Evolutionary conservation across 2,797 vertebrate genomes (phyloP).

Genomic region (Poecilia wingei): DNA sequence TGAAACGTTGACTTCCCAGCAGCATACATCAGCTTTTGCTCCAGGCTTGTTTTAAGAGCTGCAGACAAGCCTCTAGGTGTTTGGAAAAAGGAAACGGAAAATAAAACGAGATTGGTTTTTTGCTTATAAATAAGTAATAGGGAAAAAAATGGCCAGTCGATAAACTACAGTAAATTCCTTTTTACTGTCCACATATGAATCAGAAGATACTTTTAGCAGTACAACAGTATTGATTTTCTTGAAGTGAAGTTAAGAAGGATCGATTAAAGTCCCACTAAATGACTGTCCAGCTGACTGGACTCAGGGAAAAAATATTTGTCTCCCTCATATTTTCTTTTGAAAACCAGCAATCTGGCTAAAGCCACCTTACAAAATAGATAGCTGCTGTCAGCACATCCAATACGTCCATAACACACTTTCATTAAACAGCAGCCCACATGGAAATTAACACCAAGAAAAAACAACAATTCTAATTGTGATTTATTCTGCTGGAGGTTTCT

Average conservation of each 20-base stretch:
- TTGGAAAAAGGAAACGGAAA: background rate
- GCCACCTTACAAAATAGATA: background rate
- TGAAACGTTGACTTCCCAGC: background rate
- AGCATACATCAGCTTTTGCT: background rate
- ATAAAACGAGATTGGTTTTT: background rate
- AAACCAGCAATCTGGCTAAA: conserved; percentile 10
- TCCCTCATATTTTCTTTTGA: conserved; percentile 8
- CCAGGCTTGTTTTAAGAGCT: background rate
- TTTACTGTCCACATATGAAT: background rate
- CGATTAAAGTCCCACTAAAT: conserved; percentile 53
- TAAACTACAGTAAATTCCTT: background rate
- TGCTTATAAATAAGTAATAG: background rate
- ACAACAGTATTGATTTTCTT: conserved; percentile 56
- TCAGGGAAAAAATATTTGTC: conserved; percentile 31
- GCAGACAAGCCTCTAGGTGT: background rate
- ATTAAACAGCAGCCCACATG: background rate
- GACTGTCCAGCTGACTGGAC: conserved; percentile 44
- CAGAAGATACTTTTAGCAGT: conserved; percentile 5
- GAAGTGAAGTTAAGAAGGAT: conserved; percentile 43
- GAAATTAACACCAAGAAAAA: background rate
- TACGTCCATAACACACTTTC: background rate
- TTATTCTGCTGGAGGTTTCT: background rate
- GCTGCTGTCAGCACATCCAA: background rate
- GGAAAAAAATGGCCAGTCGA: background rate
- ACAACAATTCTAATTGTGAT: background rate